phyloP scores from a whole-genome alignment of 2,888 invertebrate genomes.

The Peribatodes rhomboidaria region DNA sequence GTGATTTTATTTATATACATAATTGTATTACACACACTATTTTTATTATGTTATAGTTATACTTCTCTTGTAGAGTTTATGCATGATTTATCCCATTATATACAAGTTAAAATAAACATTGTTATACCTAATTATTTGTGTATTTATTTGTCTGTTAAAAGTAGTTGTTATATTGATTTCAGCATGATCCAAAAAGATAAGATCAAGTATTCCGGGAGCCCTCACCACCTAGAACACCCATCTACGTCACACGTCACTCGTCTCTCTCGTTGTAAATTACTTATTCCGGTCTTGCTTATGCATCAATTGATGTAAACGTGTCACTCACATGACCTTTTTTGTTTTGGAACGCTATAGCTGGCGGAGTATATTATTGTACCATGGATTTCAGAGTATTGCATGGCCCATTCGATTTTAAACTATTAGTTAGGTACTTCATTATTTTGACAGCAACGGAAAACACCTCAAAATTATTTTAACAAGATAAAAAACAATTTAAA shows the following conservation, averaged over 20 bases:
- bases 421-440: neutral
- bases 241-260: no score
- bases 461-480: conserved; percentile 5
- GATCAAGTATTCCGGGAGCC: no score
- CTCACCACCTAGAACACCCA: no score
- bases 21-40: neutral
- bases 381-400: neutral
- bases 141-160: neutral
- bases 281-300: no score
- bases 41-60: neutral
- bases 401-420: conserved; percentile 17
- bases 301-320: no score
- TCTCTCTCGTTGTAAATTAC: no score
- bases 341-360: no score
- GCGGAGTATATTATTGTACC: no score
- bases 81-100: neutral
- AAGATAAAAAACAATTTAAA: neutral
- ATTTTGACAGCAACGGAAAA: conserved; percentile 3
- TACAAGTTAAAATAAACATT: conserved; percentile 5
- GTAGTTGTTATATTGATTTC: neutral
- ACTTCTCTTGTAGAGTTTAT: neutral
- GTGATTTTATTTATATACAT: neutral
- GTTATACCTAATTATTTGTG: neutral
- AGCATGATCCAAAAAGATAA: no score
- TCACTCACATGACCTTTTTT: no score